phyloP scores from a whole-genome alignment of 2,888 invertebrate genomes.

The Pandemis cinnamomeana region DNA sequence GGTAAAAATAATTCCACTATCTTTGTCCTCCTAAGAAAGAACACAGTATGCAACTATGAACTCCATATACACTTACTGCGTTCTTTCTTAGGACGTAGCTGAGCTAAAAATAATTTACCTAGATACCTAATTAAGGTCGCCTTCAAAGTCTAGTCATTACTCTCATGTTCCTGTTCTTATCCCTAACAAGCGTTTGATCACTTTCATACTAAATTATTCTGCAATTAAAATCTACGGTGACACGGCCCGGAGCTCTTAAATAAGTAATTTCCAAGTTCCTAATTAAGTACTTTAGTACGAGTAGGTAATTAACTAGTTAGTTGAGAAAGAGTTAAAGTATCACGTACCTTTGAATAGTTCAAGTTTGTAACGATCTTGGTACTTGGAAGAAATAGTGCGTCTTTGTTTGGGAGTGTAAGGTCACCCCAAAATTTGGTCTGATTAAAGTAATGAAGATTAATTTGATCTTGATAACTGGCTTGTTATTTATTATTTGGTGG shows the following conservation, averaged over 20 bases:
- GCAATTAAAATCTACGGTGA: slow-evolving; percentile 14
- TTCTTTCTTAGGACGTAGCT: no score
- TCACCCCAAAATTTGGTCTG: background rate
- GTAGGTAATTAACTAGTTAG: slow-evolving; percentile 30
- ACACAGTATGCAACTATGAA: no score
- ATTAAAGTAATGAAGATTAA: background rate
- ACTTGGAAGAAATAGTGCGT: slow-evolving; percentile 1
- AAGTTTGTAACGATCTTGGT: slow-evolving; percentile 29
- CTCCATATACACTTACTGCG: no score
- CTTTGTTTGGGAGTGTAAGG: slow-evolving; percentile 4
- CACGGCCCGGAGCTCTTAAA: slow-evolving; percentile 13
- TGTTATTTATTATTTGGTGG: no score
- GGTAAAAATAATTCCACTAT: no score
- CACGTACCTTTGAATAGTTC: slow-evolving; percentile 34
- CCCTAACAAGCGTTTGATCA: slow-evolving; percentile 18
- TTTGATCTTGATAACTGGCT: background rate
- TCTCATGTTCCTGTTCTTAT: background rate
- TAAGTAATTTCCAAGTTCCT: slow-evolving; percentile 34
- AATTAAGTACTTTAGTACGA: slow-evolving; percentile 27
- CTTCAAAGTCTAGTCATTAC: background rate
- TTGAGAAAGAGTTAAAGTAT: slow-evolving; percentile 28
- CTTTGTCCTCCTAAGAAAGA: no score
- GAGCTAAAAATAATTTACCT: no score
- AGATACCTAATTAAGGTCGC: background rate
- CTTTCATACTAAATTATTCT: slow-evolving; percentile 21